These are phyloP conservation scores for Microcebus jonahi DNA, from an alignment of 2,113 vertebrate species.

Conservation along the genomic window DNA sequence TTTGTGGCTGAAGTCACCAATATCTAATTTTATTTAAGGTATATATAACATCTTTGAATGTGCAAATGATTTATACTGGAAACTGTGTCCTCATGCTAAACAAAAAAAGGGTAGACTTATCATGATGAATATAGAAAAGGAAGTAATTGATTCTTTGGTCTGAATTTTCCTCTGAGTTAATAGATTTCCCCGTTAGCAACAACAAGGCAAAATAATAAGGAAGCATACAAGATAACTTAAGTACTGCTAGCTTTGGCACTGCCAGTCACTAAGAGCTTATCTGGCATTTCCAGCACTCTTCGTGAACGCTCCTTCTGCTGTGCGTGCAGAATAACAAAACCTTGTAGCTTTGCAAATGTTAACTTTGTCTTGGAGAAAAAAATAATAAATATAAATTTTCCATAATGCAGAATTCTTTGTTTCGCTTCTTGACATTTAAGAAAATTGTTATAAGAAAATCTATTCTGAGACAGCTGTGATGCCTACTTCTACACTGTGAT, in stretches of 20 bases:
- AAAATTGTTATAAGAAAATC: conserved; percentile 1
- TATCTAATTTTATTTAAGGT: conserved; percentile 55
- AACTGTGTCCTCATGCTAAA: conserved; percentile 24
- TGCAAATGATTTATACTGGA: conserved; percentile 56
- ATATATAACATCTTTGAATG: conserved; percentile 30
- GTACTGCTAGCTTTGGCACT: not conserved
- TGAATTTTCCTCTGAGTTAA: conserved; percentile 69
- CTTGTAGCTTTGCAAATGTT: conserved; percentile 16
- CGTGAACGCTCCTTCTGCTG: conserved; percentile 44
- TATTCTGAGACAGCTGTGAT: not conserved
- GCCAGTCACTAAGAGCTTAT: conserved; percentile 66
- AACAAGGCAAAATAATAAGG: conserved; percentile 64
- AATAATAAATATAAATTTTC: conserved; percentile 50
- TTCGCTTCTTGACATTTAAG: conserved; percentile 55
- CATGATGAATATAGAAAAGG: conserved; percentile 55
- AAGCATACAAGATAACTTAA: conserved; percentile 41
- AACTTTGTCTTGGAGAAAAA: conserved; percentile 51
- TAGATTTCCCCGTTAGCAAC: conserved; percentile 70
- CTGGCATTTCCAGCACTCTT: conserved; percentile 66
- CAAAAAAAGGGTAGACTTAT: conserved; percentile 5
- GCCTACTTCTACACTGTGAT: not conserved
- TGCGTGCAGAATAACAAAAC: conserved; percentile 68
- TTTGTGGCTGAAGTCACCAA: not conserved
- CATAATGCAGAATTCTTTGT: not conserved
- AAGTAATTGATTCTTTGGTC: conserved; percentile 71